Conservation (phyloP, 1,140 invertebrate species). For the Formica exsecta region DNA sequence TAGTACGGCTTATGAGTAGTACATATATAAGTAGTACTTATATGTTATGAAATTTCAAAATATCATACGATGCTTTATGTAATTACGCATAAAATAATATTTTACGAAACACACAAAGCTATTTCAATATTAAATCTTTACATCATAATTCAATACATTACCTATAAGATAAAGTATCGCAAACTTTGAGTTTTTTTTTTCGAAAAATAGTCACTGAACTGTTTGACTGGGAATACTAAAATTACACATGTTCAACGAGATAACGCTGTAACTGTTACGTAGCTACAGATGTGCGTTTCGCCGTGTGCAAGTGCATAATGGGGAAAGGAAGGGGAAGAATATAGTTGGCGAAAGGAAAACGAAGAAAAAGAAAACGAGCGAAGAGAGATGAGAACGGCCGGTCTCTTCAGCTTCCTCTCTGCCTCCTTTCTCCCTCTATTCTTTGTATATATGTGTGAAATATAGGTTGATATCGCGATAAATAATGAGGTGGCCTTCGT, state of each 20-base stretch:
- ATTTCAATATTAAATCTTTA: background rate
- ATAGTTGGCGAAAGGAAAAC: constrained; percentile 50
- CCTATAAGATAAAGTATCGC: background rate
- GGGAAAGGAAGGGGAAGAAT: constrained; percentile 22
- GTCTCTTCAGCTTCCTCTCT: constrained; percentile 6
- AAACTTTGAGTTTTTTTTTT: background rate
- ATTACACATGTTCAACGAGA: constrained; percentile 1
- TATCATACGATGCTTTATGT: background rate
- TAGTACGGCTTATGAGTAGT: background rate
- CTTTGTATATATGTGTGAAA: constrained; percentile 76
- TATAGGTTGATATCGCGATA: constrained; percentile 86
- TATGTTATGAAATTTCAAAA: background rate
- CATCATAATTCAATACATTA: background rate
- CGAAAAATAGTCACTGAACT: background rate
- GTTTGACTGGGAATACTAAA: background rate
- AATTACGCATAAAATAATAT: background rate
- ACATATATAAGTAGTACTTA: background rate
- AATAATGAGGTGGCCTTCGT: constrained; percentile 85
- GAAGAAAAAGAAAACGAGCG: constrained; percentile 43
- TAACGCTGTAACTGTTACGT: constrained; percentile 40
- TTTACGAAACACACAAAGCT: background rate
- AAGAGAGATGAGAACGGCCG: constrained; percentile 50
- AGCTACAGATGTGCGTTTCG: constrained; percentile 54
- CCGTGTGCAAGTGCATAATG: constrained; percentile 49
- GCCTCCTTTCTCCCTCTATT: constrained; percentile 7